phyloP scores from a whole-genome alignment of 1,140 invertebrate species.

The Stegodyphus mimosarum region DNA sequence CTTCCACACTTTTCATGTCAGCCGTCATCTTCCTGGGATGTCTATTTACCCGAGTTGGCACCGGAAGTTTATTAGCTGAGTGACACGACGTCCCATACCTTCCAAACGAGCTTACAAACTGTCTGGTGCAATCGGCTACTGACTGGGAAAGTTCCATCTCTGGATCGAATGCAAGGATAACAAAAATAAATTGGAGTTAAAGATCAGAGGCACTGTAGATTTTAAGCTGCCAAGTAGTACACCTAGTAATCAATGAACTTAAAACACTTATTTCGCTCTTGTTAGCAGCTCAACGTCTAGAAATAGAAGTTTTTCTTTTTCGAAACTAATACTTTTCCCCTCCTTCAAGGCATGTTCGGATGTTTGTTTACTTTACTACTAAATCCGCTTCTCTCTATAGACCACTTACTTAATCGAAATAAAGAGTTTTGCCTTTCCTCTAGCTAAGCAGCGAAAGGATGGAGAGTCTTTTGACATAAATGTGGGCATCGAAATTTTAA shows the following conservation, averaged over 20 bases:
- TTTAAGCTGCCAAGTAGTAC: neutral
- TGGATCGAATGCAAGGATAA: neutral
- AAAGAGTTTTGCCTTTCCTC: too few species aligned
- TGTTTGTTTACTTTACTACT: too few species aligned
- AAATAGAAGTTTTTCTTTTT: too few species aligned
- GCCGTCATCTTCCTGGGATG: conserved; percentile 40
- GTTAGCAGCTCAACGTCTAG: neutral
- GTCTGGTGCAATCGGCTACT: neutral
- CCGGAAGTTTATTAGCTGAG: conserved; percentile 47
- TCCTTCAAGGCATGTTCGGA: too few species aligned
- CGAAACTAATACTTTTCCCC: too few species aligned
- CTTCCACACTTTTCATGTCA: conserved; percentile 14
- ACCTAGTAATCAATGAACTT: neutral
- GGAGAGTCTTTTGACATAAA: neutral
- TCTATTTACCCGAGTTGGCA: conserved; percentile 52
- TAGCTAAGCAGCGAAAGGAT: neutral
- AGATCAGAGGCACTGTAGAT: neutral
- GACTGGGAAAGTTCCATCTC: too few species aligned
- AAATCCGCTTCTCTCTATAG: too few species aligned
- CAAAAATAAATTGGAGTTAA: neutral
- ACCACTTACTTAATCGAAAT: too few species aligned
- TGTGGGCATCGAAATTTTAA: too few species aligned
- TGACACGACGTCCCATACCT: conserved; percentile 8
- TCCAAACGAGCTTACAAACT: neutral
- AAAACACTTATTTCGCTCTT: neutral